Evolutionary conservation across 2,888 invertebrate species (phyloP), one percentile per base, ranked within the genome.

Genomic region (Auanema sp.): DNA sequence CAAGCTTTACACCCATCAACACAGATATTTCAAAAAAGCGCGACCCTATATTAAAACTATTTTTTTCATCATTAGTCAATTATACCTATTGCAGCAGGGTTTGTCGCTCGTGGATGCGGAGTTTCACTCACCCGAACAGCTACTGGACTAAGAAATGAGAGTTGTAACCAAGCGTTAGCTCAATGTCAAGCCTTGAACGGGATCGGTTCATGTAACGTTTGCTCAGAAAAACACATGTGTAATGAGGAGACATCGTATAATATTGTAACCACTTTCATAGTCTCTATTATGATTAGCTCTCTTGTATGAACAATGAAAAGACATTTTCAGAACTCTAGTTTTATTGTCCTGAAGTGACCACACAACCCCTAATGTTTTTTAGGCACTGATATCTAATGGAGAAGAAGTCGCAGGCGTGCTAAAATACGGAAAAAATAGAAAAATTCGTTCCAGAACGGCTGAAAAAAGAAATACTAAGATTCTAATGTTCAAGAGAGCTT

Each of bases 71-170:
- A n/a, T n/a, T n/a, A n/a, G n/a, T n/a, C n/a, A n/a, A n/a, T n/a
- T n/a, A n/a, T n/a, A n/a, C n/a, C n/a, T 12, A 11, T 65, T 76
- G 23, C 69, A 77, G 77, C 69, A 16, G 61, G 68, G 8, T 77
- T 77, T 60, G 57, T 64, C 1, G 68, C 75, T 8, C 76, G 77
- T 18, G 77, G 77, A 10, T 77, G 77, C 57, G 77, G 77, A 1
- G 66, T 76, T 0, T 69, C 71, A 1, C 60, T 76, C 12, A 59
- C 64, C 5, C 64, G 56, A 23, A 65, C 64, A 0, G 71, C 75
- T 14, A 69, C 74, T 4, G 77, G 77, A 10, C 69, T 77, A 18
- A 69, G 68, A 18, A 76, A 77, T 44, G 77, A 77, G 55, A 72
- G 72, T 40, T 76, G 76, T 49, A 64, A 70, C 60, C 76, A 78